phyloP scores from a whole-genome alignment of 2,797 vertebrate species.

The Poeciliopsis gracilis region DNA sequence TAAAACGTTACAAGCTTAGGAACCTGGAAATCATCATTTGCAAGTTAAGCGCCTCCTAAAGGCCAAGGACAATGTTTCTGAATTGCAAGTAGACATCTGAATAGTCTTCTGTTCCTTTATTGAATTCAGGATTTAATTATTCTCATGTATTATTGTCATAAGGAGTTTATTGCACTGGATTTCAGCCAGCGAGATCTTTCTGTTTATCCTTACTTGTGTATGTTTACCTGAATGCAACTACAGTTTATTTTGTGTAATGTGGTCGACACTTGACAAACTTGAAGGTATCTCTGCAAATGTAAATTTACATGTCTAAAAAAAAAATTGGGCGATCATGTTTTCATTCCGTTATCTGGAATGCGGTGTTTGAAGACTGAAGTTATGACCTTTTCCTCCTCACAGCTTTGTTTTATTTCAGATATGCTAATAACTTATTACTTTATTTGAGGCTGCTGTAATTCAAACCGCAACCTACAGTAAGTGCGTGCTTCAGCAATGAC shows the following conservation, averaged over 20 bases:
- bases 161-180: not conserved
- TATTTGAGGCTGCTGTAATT: conserved; percentile 10
- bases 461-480: conserved; percentile 8
- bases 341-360: not conserved
- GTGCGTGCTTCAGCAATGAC: conserved; percentile 31
- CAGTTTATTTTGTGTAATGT: not conserved
- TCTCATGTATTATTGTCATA: not conserved
- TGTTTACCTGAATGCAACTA: not conserved
- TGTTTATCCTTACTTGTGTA: not conserved
- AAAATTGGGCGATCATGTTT: not conserved
- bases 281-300: not conserved
- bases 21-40: not conserved
- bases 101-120: conserved; percentile 4
- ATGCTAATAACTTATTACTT: conserved; percentile 8
- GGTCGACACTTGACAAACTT: not conserved
- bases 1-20: not conserved
- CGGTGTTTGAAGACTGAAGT: not conserved
- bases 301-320: not conserved
- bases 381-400: not conserved
- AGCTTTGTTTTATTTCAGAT: conserved; percentile 1
- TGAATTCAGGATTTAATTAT: not conserved
- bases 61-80: not conserved
- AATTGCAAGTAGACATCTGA: not conserved
- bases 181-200: not conserved
- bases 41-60: not conserved